phyloP scores from a whole-genome alignment of 1,140 invertebrate species.

The Anoplophora glabripennis region DNA sequence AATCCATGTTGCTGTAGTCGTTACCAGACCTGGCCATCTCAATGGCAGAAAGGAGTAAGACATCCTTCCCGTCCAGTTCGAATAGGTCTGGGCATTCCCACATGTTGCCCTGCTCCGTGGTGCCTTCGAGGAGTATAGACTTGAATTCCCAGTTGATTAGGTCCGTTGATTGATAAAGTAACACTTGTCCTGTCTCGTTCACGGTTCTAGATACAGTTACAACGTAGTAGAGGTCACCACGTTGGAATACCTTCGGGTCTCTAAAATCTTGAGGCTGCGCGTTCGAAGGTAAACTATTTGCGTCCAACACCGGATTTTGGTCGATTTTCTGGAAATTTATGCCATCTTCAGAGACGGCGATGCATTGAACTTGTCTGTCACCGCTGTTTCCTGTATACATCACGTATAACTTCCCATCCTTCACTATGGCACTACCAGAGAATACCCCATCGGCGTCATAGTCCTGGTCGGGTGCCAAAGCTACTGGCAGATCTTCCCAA shows the following conservation, averaged over 20 bases:
- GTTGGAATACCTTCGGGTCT: conserved; percentile 50
- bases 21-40: conserved; percentile 44
- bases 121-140: conserved; percentile 33
- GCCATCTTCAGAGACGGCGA: conserved; percentile 47
- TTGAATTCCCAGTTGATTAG: conserved; percentile 48
- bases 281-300: conserved; percentile 16
- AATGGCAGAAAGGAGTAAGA: conserved; percentile 47
- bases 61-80: conserved; percentile 42
- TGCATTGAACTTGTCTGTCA: conserved; percentile 46
- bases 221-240: conserved; percentile 48
- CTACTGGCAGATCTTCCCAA: conserved; percentile 43
- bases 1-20: conserved; percentile 48
- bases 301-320: conserved; percentile 40
- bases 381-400: conserved; percentile 47
- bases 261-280: conserved; percentile 37
- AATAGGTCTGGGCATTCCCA: conserved; percentile 34
- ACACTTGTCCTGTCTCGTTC: conserved; percentile 35
- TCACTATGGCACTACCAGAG: conserved; percentile 44
- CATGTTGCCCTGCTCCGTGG: conserved; percentile 13
- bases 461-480: conserved; percentile 46
- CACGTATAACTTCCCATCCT: conserved; percentile 44
- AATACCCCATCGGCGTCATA: conserved; percentile 50
- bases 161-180: conserved; percentile 46
- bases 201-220: conserved; percentile 44
- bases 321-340: conserved; percentile 44